Evolutionary conservation across 2,888 invertebrate genomes (phyloP).

Genomic region (Morpho deidamia): DNA sequence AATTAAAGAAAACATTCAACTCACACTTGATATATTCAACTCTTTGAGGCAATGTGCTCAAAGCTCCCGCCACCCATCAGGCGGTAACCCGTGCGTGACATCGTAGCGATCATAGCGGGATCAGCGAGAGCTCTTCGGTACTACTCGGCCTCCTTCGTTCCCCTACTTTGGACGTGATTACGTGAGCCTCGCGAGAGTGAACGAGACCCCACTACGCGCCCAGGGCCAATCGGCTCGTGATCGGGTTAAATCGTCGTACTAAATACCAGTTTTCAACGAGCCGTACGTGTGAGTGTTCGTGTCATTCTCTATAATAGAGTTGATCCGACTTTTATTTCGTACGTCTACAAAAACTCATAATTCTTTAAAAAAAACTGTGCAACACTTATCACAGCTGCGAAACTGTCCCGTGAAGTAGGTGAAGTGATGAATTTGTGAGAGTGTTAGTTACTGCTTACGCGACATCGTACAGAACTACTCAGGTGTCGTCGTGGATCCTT

Average conservation of each 20-base stretch:
- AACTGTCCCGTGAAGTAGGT: conserved; percentile 42
- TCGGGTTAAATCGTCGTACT: conserved; percentile 23
- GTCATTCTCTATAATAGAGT: conserved; percentile 34
- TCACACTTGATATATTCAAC: too few species aligned
- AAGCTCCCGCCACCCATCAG: neutral
- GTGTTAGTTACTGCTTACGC: conserved; percentile 61
- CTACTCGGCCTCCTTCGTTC: conserved; percentile 53
- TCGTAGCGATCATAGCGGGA: conserved; percentile 46
- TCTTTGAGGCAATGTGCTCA: neutral
- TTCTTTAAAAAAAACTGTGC: conserved; percentile 40
- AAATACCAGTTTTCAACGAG: conserved; percentile 54
- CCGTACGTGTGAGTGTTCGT: conserved; percentile 38
- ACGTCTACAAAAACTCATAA: conserved; percentile 47
- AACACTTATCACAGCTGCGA: conserved; percentile 32
- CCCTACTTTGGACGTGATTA: conserved; percentile 52
- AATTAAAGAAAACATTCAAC: too few species aligned
- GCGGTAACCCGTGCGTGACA: neutral
- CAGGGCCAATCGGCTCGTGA: conserved; percentile 38
- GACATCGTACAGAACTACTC: conserved; percentile 60
- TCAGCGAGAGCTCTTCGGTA: conserved; percentile 39
- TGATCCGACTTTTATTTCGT: conserved; percentile 65
- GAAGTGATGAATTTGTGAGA: conserved; percentile 56
- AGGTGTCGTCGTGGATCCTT: conserved; percentile 56
- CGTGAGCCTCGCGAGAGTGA: conserved; percentile 39
- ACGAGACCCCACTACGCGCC: conserved; percentile 45